Base-by-base conservation (phyloP, 2,888 invertebrate species). In the Troilus luridus region DNA sequence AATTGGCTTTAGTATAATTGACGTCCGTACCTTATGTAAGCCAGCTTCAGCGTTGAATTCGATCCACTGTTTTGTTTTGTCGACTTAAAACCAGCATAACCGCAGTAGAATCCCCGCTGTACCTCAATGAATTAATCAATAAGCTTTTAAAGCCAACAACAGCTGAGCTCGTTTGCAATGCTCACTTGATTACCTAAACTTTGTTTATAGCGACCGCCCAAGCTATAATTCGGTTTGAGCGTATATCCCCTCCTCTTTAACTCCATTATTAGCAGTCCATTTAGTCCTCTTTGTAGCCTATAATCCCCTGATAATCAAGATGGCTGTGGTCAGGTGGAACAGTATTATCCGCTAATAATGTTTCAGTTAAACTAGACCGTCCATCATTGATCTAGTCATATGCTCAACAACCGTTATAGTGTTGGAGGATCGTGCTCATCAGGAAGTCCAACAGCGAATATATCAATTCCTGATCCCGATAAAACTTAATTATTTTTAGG, bases 251-350 rank as follows among this genome's bases (percentile, higher is more conserved):
- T 77, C 10, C 72, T 77, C 27, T 77, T 77, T 41, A 77, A 77
- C 72, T 77, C 72, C 72, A 77, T 77, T 77, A 77, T 41, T 77
- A 77, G 17, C 72, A 77, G 72, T 41, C 27, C 72, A 77, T 77
- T 41, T 77, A 41, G 27, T 77, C 72, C 72, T 77, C 72, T 77
- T 77, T 77, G 72, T 77, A 41, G 27, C 27, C 24, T 17, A 6
- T 72, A 72, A 72, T 72, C 72, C 72, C 72, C 72, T 77, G 72
- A 77, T 77, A 77, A 77, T 77, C 72, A 77, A 77, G 72, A 77
- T 77, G 72, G 41, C 72, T 41, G 6, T 27, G 72, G 24, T 1
- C 72, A 77, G 72, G 72, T 77, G 72, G 72, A 77, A 77, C 72
- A 17, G 17, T 77, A 41, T 77, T 77, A 41, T 77, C 72, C 17